phyloP scores from a whole-genome alignment of 2,113 vertebrate genomes.

The Pterocles burchelli region DNA sequence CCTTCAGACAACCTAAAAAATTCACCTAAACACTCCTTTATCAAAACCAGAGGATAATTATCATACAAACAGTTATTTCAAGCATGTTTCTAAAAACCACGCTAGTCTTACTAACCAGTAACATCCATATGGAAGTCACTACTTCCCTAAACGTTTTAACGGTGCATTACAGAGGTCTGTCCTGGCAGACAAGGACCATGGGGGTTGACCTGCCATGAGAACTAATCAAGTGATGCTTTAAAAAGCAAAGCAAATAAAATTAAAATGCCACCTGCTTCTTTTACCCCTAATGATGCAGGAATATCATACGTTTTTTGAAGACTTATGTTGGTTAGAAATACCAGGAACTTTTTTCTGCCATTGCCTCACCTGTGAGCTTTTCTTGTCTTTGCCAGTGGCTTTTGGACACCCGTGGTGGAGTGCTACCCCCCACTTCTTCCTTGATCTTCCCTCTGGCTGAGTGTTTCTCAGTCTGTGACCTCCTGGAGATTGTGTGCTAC shows the following conservation, averaged over 20 bases:
- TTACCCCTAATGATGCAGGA: neutral
- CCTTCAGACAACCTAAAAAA: neutral
- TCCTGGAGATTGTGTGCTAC: neutral
- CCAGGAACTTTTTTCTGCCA: neutral
- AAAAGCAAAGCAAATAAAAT: neutral
- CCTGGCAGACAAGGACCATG: neutral
- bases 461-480: neutral
- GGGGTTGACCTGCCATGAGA: neutral
- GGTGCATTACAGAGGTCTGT: neutral
- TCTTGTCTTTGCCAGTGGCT: neutral
- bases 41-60: neutral
- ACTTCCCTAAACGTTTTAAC: neutral
- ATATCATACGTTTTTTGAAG: neutral
- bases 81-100: neutral
- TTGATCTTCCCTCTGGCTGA: neutral
- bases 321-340: neutral
- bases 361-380: neutral
- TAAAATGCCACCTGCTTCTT: neutral
- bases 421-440: rapidly evolving
- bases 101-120: neutral
- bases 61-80: neutral
- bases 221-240: neutral
- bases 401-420: neutral
- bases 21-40: neutral
- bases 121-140: neutral